Conservation (phyloP, 2,113 vertebrate species). For the Passerina amoena region DNA sequence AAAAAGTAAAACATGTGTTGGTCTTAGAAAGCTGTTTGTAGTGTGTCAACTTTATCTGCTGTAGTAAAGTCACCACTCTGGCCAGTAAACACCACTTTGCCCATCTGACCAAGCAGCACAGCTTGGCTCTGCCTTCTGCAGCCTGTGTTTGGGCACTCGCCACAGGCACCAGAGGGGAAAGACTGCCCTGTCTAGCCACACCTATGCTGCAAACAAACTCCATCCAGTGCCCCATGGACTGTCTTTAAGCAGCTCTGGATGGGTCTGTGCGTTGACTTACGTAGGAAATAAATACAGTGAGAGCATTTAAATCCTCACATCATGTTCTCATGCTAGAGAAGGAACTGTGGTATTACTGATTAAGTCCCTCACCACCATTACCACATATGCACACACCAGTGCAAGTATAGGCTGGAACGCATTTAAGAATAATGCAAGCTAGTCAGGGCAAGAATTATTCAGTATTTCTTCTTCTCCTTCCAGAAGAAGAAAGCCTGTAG, state of each 20-base stretch:
- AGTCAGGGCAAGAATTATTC: background rate
- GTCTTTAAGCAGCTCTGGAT: background rate
- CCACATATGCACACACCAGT: background rate
- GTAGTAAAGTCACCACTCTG: background rate
- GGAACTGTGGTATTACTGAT: background rate
- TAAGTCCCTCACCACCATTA: background rate
- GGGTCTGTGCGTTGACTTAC: background rate
- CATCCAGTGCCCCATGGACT: fast-evolving
- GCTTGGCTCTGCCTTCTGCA: background rate
- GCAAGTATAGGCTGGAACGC: background rate
- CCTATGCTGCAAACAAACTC: background rate
- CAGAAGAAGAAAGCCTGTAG: background rate
- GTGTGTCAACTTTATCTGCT: background rate
- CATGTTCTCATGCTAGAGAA: background rate
- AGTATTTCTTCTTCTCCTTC: background rate
- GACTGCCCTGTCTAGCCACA: background rate
- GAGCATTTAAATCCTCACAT: background rate
- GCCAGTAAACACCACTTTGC: background rate
- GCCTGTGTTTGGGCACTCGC: background rate
- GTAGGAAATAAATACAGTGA: background rate
- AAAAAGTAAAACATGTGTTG: background rate
- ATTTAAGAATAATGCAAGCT: background rate
- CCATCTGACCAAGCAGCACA: background rate
- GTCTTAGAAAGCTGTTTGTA: background rate
- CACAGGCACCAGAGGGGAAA: background rate